Conservation (phyloP, 1,140 invertebrate species). For the Popillia japonica region DNA sequence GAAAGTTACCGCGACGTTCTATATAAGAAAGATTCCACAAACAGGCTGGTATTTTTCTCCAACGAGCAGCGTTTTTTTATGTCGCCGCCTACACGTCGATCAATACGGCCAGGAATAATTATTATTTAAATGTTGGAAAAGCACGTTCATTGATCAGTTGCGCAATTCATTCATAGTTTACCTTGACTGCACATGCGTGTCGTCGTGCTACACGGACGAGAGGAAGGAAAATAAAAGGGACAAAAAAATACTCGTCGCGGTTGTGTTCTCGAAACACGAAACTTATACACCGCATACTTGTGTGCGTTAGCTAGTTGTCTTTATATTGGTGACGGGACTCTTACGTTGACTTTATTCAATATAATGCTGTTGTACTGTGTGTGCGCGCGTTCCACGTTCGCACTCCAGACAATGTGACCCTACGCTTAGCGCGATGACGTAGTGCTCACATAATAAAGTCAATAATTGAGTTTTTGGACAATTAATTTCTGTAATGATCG, state of each 20-base stretch:
- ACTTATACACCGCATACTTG: not conserved
- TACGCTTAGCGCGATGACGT: not conserved
- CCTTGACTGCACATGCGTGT: not conserved
- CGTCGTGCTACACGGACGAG: not conserved
- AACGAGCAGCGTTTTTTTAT: not conserved
- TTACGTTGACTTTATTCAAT: too few species aligned
- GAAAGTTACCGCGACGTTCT: not conserved
- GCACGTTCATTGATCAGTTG: conserved; percentile 9
- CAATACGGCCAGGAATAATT: not conserved
- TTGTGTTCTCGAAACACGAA: not conserved
- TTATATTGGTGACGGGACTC: not conserved
- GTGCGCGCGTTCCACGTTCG: not conserved
- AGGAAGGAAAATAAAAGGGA: not conserved
- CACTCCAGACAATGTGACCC: not conserved
- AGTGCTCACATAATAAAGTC: not conserved
- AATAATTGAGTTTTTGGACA: conserved; percentile 11
- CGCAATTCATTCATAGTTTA: conserved; percentile 5
- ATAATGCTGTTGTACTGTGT: not conserved
- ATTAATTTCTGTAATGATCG: not conserved
- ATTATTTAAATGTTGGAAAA: conserved; percentile 7
- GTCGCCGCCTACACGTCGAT: not conserved
- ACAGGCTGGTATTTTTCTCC: not conserved
- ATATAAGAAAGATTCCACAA: not conserved
- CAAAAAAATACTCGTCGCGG: not conserved
- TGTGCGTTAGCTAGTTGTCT: not conserved